Conservation (phyloP, 2,888 invertebrate species). For the Aphelenchoides bicaudatus region DNA sequence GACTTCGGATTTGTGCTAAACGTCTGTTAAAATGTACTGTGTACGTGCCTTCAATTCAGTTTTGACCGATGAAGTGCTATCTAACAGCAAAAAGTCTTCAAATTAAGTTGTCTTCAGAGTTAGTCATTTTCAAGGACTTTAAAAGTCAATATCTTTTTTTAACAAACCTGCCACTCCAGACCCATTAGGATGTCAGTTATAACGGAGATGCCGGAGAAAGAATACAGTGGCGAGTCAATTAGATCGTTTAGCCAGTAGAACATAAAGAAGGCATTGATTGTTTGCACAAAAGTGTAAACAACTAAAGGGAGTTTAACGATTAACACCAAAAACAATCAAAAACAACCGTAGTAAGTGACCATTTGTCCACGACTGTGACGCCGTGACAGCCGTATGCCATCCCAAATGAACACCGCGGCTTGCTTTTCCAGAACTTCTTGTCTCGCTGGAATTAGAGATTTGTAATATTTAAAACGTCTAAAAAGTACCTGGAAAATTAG, state of each 20-base stretch:
- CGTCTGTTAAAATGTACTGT: too few species aligned
- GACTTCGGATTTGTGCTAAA: too few species aligned
- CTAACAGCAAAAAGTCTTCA: too few species aligned
- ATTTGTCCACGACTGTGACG: slow-evolving; percentile 41
- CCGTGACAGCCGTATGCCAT: slow-evolving; percentile 54
- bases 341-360: slow-evolving; percentile 49
- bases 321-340: too few species aligned
- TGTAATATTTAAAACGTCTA: neutral
- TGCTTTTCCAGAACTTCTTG: slow-evolving; percentile 44
- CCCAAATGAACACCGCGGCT: slow-evolving; percentile 55
- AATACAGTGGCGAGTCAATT: slow-evolving; percentile 49
- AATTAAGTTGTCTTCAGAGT: too few species aligned
- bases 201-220: slow-evolving; percentile 50
- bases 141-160: too few species aligned
- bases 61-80: too few species aligned
- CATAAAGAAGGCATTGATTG: slow-evolving; percentile 50
- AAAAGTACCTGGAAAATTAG: slow-evolving; percentile 34
- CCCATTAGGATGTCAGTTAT: slow-evolving; percentile 50
- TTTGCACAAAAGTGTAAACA: slow-evolving; percentile 44
- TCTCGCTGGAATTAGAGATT: slow-evolving; percentile 22
- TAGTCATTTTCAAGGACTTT: too few species aligned
- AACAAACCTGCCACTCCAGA: slow-evolving; percentile 50
- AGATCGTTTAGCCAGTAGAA: slow-evolving; percentile 50
- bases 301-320: too few species aligned
- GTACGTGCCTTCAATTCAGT: too few species aligned